A percentile compares a stretch with the other conserved stretches of the same genome.
These are phyloP conservation scores for Pemphredon lugubris DNA, from an alignment of 2,888 invertebrate species.

Conservation along the genomic window DNA sequence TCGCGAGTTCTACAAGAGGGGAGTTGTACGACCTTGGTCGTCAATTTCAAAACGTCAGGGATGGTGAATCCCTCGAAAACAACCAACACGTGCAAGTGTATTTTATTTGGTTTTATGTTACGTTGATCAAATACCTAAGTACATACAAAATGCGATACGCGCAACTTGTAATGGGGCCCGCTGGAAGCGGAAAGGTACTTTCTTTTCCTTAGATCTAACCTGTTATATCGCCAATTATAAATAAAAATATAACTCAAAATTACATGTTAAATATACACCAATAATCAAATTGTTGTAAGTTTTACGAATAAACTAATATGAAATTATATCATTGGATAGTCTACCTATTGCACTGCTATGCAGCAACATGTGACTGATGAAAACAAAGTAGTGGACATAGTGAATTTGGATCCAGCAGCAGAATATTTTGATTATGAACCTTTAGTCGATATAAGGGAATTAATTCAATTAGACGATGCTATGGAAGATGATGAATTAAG, in stretches of 20 bases:
- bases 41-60: too few species aligned
- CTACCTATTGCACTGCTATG: conserved; percentile 95
- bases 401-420: conserved; percentile 99
- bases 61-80: background rate
- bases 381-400: conserved; percentile 90
- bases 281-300: background rate
- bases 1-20: too few species aligned
- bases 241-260: conserved; percentile 3
- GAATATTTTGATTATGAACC: conserved; percentile 97
- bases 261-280: conserved; percentile 29
- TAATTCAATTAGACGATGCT: conserved; percentile 97
- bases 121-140: conserved; percentile 8
- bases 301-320: too few species aligned
- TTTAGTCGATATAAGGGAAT: conserved; percentile 91
- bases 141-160: conserved; percentile 91
- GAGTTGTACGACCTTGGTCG: too few species aligned
- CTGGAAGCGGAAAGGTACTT: conserved; percentile 96
- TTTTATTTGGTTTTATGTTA: background rate
- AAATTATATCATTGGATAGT: conserved; percentile 83
- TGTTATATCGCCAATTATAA: background rate
- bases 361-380: conserved; percentile 91
- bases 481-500: conserved; percentile 97
- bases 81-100: background rate
- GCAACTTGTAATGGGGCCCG: conserved; percentile 97
- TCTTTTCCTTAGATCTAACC: conserved; percentile 6